phyloP scores from a whole-genome alignment of 2,797 vertebrate genomes.

The Dermochelys coriacea region DNA sequence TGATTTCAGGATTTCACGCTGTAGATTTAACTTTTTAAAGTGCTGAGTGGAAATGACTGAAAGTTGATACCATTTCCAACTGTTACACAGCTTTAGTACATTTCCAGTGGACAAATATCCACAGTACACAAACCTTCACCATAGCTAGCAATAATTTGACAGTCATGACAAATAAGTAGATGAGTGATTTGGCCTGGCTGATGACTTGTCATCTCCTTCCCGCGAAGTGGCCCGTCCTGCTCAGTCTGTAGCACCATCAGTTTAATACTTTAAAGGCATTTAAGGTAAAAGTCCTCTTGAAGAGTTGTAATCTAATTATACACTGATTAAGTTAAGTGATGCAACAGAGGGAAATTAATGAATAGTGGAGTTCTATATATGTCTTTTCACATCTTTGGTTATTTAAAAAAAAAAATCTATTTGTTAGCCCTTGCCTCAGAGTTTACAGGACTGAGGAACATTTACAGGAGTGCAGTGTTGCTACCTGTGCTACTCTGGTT shows the following conservation, averaged over 20 bases:
- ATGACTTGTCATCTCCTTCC: not conserved
- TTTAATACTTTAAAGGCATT: constrained; percentile 54
- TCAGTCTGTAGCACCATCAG: not conserved
- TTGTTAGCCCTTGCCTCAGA: not conserved
- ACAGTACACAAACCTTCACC: not conserved
- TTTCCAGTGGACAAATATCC: not conserved
- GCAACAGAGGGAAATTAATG: not conserved
- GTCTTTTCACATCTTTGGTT: not conserved
- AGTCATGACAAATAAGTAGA: constrained; percentile 41
- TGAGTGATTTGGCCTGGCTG: constrained; percentile 23
- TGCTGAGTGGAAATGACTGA: not conserved
- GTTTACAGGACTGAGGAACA: not conserved
- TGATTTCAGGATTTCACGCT: not conserved
- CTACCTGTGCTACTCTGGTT: not conserved
- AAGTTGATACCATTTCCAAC: not conserved
- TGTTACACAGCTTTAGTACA: not conserved
- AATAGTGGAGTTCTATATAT: not conserved
- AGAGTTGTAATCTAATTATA: constrained; percentile 9
- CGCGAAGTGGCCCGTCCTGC: constrained; percentile 3
- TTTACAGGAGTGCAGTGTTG: not conserved
- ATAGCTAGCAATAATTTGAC: not conserved
- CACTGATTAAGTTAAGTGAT: not conserved
- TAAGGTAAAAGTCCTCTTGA: not conserved
- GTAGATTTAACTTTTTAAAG: not conserved
- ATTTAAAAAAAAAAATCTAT: not conserved